Evolutionary conservation across 2,888 invertebrate genomes (phyloP), one percentile per base, ranked within the genome.

Genomic region (Anarsia innoxiella): DNA sequence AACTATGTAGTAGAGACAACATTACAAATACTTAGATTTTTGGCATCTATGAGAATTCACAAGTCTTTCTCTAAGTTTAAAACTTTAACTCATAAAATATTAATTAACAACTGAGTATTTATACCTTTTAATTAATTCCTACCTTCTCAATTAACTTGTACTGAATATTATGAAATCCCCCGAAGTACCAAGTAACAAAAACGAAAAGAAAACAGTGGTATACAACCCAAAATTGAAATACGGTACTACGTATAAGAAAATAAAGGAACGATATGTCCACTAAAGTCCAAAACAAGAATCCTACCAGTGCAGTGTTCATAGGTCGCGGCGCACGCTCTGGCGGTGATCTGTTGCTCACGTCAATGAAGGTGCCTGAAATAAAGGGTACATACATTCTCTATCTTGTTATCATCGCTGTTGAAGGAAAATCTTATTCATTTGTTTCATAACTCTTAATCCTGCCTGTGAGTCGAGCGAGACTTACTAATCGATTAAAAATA

Each of bases 271-370:
- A 38, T 14, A 80, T 48, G 38, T 88, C 87, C 41, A 91, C 60
- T 3, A 83, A 13, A 8, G 89, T 88, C 93, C 92, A 93, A 59
- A 91, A 90, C 12, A 88, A 49, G 28, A 91, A 84, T 1, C 89
- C 90, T 36, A 70, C 30, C 49, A 67, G 70, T 0, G 83, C 77
- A 10, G 48, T 39, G 3, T 47, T 31, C 31, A 83, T 48, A 0
- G 77, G 58, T 30, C 73, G 64, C 9, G 76, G 60, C 10, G 49
- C 33, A 40, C 73, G 57, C 44, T 64, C 56, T 5, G 48, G 32
- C 2, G 74, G 68, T 25, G 62, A 44, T 41, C 55, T 67, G 19
- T 61, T 70, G n/a, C 66, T 53, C 9, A 64, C 50, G 37, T 82
- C 80, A 8, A 68, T 47, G 46, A 82, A 83, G 26, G 53, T 56